phyloP scores from a whole-genome alignment of 2,797 vertebrate genomes.

The Rhabdophis nuchalis region DNA sequence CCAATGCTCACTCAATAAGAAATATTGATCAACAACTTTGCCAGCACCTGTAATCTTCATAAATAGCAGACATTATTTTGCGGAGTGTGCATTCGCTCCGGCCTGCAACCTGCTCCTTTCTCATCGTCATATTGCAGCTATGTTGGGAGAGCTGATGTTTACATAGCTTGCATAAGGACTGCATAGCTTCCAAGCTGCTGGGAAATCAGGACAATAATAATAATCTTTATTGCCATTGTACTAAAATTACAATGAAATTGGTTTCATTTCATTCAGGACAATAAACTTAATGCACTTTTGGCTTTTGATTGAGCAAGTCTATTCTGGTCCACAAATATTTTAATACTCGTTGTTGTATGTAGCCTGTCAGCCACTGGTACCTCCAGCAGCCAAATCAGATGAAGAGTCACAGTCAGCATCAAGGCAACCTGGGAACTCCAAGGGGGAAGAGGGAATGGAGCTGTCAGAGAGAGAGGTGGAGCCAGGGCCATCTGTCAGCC shows the following conservation, averaged over 20 bases:
- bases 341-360: neutral
- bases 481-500: no score
- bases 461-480: no score
- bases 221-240: no score
- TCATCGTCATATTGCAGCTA: neutral
- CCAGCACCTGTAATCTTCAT: conserved; percentile 21
- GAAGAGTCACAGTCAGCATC: no score
- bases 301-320: neutral
- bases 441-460: no score
- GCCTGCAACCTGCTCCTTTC: neutral
- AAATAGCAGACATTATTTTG: neutral
- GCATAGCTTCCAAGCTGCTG: neutral
- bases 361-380: no score
- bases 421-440: no score
- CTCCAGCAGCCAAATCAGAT: no score
- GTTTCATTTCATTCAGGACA: no score
- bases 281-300: neutral
- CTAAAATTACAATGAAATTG: no score
- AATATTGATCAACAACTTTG: conserved; percentile 31
- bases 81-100: neutral
- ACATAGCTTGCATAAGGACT: neutral
- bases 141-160: neutral
- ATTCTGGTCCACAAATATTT: neutral
- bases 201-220: neutral
- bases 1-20: conserved; percentile 14